Evolutionary conservation across 2,888 invertebrate genomes (phyloP).

Genomic region (Protula sp.): DNA sequence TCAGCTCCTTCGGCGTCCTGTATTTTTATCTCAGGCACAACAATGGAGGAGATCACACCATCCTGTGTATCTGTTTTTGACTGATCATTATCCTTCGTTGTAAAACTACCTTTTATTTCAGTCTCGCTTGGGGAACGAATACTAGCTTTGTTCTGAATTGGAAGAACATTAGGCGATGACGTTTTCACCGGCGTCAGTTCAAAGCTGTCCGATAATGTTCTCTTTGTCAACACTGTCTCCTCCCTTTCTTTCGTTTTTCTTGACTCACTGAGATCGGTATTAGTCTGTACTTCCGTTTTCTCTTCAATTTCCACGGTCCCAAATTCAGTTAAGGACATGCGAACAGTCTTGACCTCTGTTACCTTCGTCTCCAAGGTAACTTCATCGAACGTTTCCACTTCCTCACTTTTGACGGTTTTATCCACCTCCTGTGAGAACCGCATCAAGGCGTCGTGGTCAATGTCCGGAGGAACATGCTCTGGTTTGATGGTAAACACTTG

Average conservation of each 20-base stretch:
- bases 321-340: conserved; percentile 18
- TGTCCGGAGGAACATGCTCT: too few species aligned
- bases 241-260: conserved; percentile 21
- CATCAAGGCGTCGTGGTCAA: background rate
- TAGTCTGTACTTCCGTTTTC: conserved; percentile 22
- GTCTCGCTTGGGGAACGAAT: background rate
- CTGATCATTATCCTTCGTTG: too few species aligned
- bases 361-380: conserved; percentile 23
- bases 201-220: background rate
- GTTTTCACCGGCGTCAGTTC: background rate
- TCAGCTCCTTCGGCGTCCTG: background rate
- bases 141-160: background rate
- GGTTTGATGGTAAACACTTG: too few species aligned
- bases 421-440: background rate
- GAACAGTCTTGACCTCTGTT: conserved; percentile 20
- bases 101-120: too few species aligned
- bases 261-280: conserved; percentile 23
- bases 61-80: conserved; percentile 30
- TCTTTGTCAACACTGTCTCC: conserved; percentile 13
- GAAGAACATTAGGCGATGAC: background rate
- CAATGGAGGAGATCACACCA: background rate
- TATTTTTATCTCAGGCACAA: background rate
- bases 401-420: conserved; percentile 10
- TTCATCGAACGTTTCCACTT: conserved; percentile 21
- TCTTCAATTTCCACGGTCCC: conserved; percentile 23